Base-by-base conservation (phyloP, 2,113 vertebrate genomes). In the Propithecus coquereli region DNA sequence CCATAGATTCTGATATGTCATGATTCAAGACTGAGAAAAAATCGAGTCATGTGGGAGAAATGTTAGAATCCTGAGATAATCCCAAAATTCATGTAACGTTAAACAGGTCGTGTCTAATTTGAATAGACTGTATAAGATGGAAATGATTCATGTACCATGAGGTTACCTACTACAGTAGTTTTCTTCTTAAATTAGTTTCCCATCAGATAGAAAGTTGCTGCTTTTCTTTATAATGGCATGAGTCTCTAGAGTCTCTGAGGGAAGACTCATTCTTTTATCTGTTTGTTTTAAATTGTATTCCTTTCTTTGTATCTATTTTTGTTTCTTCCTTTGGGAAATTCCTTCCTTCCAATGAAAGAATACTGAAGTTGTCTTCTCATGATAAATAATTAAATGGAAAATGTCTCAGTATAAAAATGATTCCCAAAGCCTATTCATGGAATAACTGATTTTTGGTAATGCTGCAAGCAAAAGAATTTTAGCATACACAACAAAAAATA, bases 301-400 rank as follows among this genome's bases (percentile, higher is more conserved):
- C 34, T 95, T 96, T 34, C 71, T 94, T 97, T 43, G 43, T 93
- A 0, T 86, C 47, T 90, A 34, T 57, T 84, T 89, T 93, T 80
- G 23, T 95, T 74, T 50, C 5, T 94, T 66, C 8, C 34, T 84
- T 77, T 76, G 22, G 30, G n/a, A 86, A 34, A 65, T 10, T 37
- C 2, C 30, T 77, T 76, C 88, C 61, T 97, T 90, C 63, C 25
- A 80, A 17, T 81, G 45, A 86, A 93, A 86, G 40, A 88, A 90
- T 85, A 80, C 7, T 81, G 43, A 89, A 88, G 47, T 74, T 82
- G 83, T 84, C 32, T 94, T 23, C 70, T 74, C 25, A 23, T 88
- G 52, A 79, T 89, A 94, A 85, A 88, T 94, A 95, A 89, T 87
- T 95, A 83, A 96, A 54, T 82, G 63, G 37, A 87, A 80, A 95